Conservation (phyloP, 2,797 vertebrate genomes). For the Xerus rutilus region DNA sequence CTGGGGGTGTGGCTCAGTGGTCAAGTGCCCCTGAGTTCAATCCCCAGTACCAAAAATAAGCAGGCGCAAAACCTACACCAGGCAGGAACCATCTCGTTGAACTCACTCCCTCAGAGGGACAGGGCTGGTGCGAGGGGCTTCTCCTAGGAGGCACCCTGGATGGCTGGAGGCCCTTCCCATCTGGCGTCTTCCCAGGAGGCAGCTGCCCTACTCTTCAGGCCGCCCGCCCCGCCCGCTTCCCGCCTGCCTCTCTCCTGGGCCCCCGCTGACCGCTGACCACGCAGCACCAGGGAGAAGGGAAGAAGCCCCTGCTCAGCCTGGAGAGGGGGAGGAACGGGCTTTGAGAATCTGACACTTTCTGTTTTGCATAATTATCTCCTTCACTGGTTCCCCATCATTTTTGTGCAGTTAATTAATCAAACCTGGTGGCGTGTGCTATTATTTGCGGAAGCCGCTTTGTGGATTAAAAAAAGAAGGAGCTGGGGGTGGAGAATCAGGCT, state of each 20-base stretch:
- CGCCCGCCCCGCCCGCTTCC: not conserved
- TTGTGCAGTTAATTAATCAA: conserved; percentile 76
- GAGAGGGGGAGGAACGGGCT: not conserved
- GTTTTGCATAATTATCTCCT: conserved; percentile 79
- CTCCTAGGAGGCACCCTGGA: not conserved
- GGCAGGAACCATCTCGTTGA: accelerated
- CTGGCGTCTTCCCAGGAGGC: not conserved
- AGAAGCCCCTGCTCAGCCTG: not conserved
- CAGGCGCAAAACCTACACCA: too few species aligned
- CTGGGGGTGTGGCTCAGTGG: too few species aligned
- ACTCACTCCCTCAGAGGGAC: not conserved
- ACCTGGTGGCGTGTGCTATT: conserved; percentile 56
- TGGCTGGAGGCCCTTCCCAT: accelerated
- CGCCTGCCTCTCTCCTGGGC: not conserved
- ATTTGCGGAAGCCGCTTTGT: conserved; percentile 67
- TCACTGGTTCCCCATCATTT: conserved; percentile 58
- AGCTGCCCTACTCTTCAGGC: accelerated
- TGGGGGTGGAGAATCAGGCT: not conserved
- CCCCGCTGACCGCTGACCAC: not conserved
- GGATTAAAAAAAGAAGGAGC: not conserved
- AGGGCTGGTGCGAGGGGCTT: accelerated
- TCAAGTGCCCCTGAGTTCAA: too few species aligned
- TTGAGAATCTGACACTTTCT: conserved; percentile 41
- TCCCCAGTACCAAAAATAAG: too few species aligned
- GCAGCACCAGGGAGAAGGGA: not conserved